These are phyloP conservation scores for Platichthys stellatus DNA, from an alignment of 2,113 vertebrate genomes.

Conservation along the genomic window DNA sequence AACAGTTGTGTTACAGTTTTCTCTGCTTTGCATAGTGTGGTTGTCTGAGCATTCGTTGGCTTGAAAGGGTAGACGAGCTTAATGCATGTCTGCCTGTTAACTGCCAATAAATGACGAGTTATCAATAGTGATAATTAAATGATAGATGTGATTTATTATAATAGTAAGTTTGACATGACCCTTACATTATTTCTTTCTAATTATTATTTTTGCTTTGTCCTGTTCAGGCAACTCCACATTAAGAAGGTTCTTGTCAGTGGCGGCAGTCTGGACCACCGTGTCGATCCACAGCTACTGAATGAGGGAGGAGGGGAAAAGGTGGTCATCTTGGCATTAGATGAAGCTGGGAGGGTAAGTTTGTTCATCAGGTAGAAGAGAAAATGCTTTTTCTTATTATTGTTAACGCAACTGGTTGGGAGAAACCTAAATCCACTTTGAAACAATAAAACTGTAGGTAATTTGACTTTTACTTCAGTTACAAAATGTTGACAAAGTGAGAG, in stretches of 20 bases:
- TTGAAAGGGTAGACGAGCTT: not conserved
- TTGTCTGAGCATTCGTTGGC: not conserved
- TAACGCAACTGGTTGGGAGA: not conserved
- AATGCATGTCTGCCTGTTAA: not conserved
- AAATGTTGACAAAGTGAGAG: not conserved
- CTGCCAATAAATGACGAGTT: not conserved
- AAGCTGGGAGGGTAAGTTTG: conserved; percentile 91
- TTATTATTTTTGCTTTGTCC: conserved; percentile 1
- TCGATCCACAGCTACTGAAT: conserved; percentile 88
- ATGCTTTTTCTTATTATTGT: not conserved
- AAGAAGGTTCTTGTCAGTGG: conserved; percentile 94
- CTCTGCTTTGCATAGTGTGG: conserved; percentile 9
- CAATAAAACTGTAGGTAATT: conserved; percentile 10
- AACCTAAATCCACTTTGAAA: not conserved
- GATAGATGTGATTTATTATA: not conserved
- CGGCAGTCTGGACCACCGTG: conserved; percentile 91
- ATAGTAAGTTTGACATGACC: no score
- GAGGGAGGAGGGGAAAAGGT: conserved; percentile 91
- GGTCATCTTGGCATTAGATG: conserved; percentile 89
- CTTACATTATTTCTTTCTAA: not conserved
- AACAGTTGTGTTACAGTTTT: not conserved
- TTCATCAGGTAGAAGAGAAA: not conserved
- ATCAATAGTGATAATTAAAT: not conserved
- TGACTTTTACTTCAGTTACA: conserved; percentile 16
- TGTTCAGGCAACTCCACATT: conserved; percentile 91